phyloP scores from a whole-genome alignment of 2,113 vertebrate species.

The Ailuropoda melanoleuca region DNA sequence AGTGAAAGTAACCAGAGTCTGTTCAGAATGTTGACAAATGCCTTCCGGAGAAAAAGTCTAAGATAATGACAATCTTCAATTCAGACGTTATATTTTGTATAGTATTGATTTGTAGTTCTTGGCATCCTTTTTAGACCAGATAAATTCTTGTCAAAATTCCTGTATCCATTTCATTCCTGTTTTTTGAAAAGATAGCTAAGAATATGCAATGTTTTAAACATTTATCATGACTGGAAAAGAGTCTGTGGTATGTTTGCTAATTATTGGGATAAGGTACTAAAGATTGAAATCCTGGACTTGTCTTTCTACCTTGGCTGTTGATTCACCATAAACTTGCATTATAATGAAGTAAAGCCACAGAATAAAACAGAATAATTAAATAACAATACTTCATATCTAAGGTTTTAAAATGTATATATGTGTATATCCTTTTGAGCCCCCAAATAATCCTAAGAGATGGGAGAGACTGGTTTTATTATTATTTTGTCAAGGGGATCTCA shows the following conservation, averaged over 20 bases:
- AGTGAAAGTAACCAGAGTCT: not conserved
- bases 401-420: not conserved
- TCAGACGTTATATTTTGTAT: conserved; percentile 22
- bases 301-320: not conserved
- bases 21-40: not conserved
- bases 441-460: not conserved
- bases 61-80: not conserved
- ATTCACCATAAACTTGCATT: not conserved
- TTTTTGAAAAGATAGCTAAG: not conserved
- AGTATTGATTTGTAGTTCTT: not conserved
- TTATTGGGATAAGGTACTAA: not conserved
- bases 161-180: not conserved
- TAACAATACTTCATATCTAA: not conserved
- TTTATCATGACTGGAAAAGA: not conserved
- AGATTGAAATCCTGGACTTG: not conserved
- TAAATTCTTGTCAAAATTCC: not conserved
- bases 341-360: not conserved
- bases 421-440: not conserved
- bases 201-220: not conserved
- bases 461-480: not conserved
- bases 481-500: not conserved
- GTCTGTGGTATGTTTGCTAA: not conserved
- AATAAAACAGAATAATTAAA: not conserved
- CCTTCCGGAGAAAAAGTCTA: not conserved
- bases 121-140: not conserved